These are phyloP conservation scores for Meghimatium bilineatum DNA, from an alignment of 2,888 invertebrate genomes.

Conservation along the genomic window DNA sequence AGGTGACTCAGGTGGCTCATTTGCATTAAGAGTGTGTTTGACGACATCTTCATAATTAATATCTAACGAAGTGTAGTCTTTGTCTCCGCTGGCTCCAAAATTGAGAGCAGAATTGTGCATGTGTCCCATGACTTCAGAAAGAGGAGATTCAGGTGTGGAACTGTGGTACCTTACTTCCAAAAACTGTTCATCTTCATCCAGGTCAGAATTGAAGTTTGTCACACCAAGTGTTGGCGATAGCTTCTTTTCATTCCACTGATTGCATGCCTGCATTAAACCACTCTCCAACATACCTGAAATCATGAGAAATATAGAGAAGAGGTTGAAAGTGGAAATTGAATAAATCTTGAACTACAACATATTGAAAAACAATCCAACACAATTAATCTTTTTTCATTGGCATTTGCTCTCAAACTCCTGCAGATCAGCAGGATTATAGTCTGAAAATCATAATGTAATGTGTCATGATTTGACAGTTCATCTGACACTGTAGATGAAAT, in stretches of 20 bases:
- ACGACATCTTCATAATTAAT: conserved; percentile 21
- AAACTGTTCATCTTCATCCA: conserved; percentile 67
- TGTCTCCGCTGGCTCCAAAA: conserved; percentile 31
- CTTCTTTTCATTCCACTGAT: conserved; percentile 80
- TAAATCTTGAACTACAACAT: not conserved
- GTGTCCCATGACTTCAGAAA: conserved; percentile 49
- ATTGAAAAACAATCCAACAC: too few relatives aligned
- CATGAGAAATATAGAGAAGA: not conserved
- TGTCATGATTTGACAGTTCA: too few relatives aligned
- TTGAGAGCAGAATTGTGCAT: conserved; percentile 44
- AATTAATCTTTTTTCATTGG: too few relatives aligned
- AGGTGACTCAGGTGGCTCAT: conserved; percentile 61
- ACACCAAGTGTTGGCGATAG: conserved; percentile 67
- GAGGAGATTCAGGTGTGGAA: conserved; percentile 37
- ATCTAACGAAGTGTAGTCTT: conserved; percentile 22
- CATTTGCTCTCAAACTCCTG: too few relatives aligned
- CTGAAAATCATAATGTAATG: too few relatives aligned
- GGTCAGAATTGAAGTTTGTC: conserved; percentile 53
- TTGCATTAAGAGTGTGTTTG: conserved; percentile 4
- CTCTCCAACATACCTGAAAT: conserved; percentile 85
- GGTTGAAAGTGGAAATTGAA: not conserved
- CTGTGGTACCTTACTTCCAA: conserved; percentile 69
- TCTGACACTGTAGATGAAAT: too few relatives aligned
- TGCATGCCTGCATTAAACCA: conserved; percentile 88
- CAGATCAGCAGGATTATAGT: too few relatives aligned